These are phyloP conservation scores for Torymus tubicola DNA, from an alignment of 2,888 invertebrate genomes.

Conservation along the genomic window DNA sequence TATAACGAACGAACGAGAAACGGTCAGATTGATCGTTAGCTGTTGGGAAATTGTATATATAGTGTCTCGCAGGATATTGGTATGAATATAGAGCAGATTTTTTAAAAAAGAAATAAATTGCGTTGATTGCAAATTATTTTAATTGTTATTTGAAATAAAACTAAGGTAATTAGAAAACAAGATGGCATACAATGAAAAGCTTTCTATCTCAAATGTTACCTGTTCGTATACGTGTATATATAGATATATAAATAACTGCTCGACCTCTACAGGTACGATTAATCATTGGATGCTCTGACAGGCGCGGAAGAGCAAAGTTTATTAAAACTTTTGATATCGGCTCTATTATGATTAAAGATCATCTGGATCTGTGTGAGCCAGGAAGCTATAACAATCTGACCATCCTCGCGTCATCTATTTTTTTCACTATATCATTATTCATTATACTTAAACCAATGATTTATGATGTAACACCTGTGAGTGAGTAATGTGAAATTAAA, in stretches of 20 bases:
- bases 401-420: conserved; percentile 5
- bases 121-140: too few species aligned
- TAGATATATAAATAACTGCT: neutral
- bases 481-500: neutral
- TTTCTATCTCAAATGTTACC: too few species aligned
- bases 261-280: neutral
- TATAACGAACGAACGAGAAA: too few species aligned
- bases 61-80: too few species aligned
- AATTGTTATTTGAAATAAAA: too few species aligned
- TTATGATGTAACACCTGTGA: neutral
- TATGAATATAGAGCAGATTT: too few species aligned
- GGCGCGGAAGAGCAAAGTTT: neutral
- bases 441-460: conserved; percentile 2
- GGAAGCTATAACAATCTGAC: conserved; percentile 15
- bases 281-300: neutral
- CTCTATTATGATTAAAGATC: neutral
- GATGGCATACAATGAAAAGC: too few species aligned
- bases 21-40: too few species aligned
- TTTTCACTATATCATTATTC: neutral
- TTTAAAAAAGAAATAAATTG: too few species aligned
- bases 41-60: too few species aligned
- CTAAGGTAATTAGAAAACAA: too few species aligned
- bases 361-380: neutral
- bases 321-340: neutral
- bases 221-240: too few species aligned